Base-by-base conservation (phyloP, 2,113 vertebrate species). In the Mastomys natalensis region DNA sequence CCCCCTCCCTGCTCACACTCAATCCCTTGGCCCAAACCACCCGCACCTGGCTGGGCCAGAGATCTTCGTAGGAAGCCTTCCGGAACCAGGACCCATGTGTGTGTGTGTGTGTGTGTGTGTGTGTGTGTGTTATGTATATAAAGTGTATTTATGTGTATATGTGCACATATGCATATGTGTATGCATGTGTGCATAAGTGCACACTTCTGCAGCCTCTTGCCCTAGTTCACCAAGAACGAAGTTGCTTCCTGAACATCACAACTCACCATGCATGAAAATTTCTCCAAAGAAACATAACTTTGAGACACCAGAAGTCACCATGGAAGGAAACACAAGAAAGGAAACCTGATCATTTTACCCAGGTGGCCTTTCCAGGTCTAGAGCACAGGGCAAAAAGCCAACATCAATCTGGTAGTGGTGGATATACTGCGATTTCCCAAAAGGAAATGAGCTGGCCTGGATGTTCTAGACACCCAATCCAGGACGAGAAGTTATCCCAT, bases 281-380 rank as follows among this genome's bases (percentile, higher is more conserved):
- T 76, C 31, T 29, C 43, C 62, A 68, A 2, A 60, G 76, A 72
- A 88, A 16, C 21, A 5, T 34, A 62, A 72, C 60, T 62, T 68
- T 29, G 43, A 45, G 7, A 34, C 0, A 16, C 26, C 76, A 31
- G 7, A 7, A 40, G 60, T 48, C 82, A 45, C 11, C 19, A 1
- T 15, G 29, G 51, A 43, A 21, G 34, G 21, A 73, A 1, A 29
- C 1, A 6, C 37, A 40, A 73, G 55, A 19, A 15, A 43, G 70
- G 37, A 74, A 53, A 22, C 0, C 2, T 8, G 9, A 8, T 7
- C n/a, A n/a, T 0, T 4, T 0, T 3, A 3, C 21, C 1, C 1
- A 64, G 0, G 4, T 0, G 19, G 40, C 12, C 45, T 60, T 48
- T 31, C 58, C 60, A n/a, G 24, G 55, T n/a, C 17, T 45, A 73